phyloP scores from a whole-genome alignment of 2,888 invertebrate species.

The Chrysolina haemoptera region DNA sequence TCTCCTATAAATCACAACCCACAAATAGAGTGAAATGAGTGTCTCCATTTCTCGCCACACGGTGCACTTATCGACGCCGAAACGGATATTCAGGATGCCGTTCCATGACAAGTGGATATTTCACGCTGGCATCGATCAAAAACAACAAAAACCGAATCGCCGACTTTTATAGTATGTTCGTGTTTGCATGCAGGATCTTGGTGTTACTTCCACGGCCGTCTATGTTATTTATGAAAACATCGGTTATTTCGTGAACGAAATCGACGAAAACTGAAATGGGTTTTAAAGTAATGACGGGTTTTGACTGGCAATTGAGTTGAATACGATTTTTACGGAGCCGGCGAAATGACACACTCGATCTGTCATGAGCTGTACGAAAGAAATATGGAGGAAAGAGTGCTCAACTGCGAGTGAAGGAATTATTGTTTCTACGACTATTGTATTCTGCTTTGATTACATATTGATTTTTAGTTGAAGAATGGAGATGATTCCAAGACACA shows the following conservation, averaged over 20 bases:
- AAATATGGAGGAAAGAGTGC: too few species aligned
- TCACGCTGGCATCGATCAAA: slow-evolving; percentile 6
- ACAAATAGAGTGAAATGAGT: slow-evolving; percentile 1
- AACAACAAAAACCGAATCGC: slow-evolving; percentile 7
- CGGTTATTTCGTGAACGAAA: slow-evolving; percentile 15
- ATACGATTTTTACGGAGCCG: not conserved
- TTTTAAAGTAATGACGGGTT: slow-evolving; percentile 10
- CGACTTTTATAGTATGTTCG: slow-evolving; percentile 15
- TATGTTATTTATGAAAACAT: slow-evolving; percentile 19
- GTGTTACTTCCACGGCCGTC: slow-evolving; percentile 17
- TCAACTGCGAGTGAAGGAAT: too few species aligned
- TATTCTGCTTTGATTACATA: too few species aligned
- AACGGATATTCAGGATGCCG: slow-evolving; percentile 2
- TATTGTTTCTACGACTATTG: too few species aligned
- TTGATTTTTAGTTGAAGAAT: too few species aligned
- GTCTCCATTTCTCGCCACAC: not conserved
- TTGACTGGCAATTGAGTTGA: slow-evolving; percentile 12
- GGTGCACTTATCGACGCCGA: not conserved
- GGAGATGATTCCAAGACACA: too few species aligned
- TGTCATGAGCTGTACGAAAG: not conserved
- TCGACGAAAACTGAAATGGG: slow-evolving; percentile 20
- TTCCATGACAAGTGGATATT: slow-evolving; percentile 22
- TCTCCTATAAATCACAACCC: not conserved
- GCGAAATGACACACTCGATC: not conserved
- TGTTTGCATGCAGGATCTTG: slow-evolving; percentile 23